Percentiles rank a stretch among this genome's conserved stretches.
Evolutionary conservation across 1,140 invertebrate genomes (phyloP).

Genomic region (Calliopsis andreniformis): DNA sequence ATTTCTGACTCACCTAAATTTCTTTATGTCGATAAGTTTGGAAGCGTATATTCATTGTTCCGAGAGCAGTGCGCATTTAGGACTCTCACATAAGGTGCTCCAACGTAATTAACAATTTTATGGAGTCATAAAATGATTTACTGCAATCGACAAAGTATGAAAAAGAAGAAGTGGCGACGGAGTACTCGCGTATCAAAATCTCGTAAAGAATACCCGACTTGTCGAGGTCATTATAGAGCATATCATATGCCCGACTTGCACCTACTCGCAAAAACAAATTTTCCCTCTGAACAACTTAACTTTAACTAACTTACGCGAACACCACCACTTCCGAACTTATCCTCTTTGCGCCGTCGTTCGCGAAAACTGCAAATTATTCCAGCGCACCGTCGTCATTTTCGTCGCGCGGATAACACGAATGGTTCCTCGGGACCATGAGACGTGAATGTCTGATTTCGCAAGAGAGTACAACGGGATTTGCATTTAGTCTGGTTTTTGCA

Average conservation of each 20-base stretch:
- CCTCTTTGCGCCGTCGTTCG: constrained; percentile 35
- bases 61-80: too few relatives aligned
- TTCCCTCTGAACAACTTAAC: constrained; percentile 36
- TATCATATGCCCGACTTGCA: constrained; percentile 27
- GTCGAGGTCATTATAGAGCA: background rate
- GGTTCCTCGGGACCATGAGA: constrained; percentile 17
- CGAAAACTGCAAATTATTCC: constrained; percentile 50
- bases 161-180: background rate
- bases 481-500: too few relatives aligned
- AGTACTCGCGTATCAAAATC: background rate
- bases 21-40: too few relatives aligned
- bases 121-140: constrained; percentile 12
- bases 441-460: constrained; percentile 42
- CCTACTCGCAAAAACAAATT: constrained; percentile 47
- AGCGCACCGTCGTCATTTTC: constrained; percentile 27
- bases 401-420: constrained; percentile 28
- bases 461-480: background rate
- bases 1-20: too few relatives aligned
- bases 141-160: background rate
- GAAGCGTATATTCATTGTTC: too few relatives aligned
- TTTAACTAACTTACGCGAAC: constrained; percentile 64
- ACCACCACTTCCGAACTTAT: constrained; percentile 50
- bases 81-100: too few relatives aligned
- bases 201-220: constrained; percentile 8
- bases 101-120: too few relatives aligned